A percentile compares a stretch with the other conserved stretches of the same genome.
These are phyloP conservation scores for Sapajus apella DNA, from an alignment of 2,113 vertebrate genomes.

Conservation along the genomic window DNA sequence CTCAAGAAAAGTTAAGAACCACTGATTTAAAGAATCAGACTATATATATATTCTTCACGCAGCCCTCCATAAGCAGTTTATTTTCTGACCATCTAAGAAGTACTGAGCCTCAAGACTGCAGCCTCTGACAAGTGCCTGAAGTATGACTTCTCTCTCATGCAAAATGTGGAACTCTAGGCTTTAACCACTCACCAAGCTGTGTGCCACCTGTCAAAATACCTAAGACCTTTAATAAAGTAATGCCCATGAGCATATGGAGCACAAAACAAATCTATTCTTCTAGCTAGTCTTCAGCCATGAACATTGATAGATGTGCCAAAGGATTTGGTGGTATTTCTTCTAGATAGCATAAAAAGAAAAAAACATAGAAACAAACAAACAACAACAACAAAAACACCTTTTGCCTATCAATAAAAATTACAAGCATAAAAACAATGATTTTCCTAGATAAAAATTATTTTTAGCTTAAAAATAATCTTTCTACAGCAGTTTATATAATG, in stretches of 20 bases:
- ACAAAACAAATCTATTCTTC: slow-evolving; percentile 29
- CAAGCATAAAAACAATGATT: neutral
- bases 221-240: neutral
- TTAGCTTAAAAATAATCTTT: slow-evolving; percentile 30
- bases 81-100: slow-evolving; percentile 8
- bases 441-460: slow-evolving; percentile 6
- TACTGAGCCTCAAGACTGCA: neutral
- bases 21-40: neutral
- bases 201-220: neutral
- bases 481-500: neutral
- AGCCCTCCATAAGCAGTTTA: neutral
- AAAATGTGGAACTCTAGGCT: neutral
- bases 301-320: neutral
- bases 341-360: neutral
- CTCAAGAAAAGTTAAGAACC: slow-evolving; percentile 19
- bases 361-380: neutral
- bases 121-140: neutral
- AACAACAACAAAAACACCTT: neutral
- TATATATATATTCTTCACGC: neutral
- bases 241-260: neutral
- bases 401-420: slow-evolving; percentile 24
- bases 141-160: neutral
- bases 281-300: neutral
- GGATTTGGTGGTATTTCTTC: neutral
- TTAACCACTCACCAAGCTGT: neutral